Conservation (phyloP, 2,888 invertebrate species). For the Leucophenga maculata region DNA sequence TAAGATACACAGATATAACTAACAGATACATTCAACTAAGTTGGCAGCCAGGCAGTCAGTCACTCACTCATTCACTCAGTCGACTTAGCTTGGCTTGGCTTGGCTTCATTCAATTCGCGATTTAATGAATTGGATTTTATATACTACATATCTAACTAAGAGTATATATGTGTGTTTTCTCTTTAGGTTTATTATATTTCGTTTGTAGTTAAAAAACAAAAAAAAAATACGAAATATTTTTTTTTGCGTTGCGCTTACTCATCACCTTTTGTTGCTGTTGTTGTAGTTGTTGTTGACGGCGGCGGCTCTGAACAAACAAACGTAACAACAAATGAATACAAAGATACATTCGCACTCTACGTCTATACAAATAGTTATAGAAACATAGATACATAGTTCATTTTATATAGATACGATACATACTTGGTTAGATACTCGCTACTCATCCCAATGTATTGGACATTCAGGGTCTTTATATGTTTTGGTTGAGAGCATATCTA, state of each 20-base stretch:
- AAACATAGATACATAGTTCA: not conserved
- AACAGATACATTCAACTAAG: not conserved
- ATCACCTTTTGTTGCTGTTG: constrained; percentile 40
- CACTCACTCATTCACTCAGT: too few species aligned
- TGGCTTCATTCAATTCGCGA: constrained; percentile 24
- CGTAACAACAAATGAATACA: constrained; percentile 7
- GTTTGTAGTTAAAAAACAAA: constrained; percentile 28
- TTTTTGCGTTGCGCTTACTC: constrained; percentile 54
- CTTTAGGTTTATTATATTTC: not conserved
- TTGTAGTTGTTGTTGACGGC: not conserved
- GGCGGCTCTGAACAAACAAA: constrained; percentile 5
- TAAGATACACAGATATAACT: not conserved
- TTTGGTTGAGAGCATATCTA: constrained; percentile 69
- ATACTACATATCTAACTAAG: not conserved
- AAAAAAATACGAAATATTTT: too few species aligned
- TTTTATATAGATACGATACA: constrained; percentile 10
- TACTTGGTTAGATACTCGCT: not conserved
- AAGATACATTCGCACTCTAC: constrained; percentile 6
- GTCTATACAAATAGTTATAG: not conserved
- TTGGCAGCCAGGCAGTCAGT: too few species aligned
- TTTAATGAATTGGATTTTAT: constrained; percentile 24
- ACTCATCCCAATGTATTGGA: constrained; percentile 29
- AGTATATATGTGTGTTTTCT: not conserved
- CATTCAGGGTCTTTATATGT: constrained; percentile 68
- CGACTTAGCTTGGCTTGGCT: not conserved